Evolutionary conservation across 92 coral and sea anemone genomes (phyloP).

Genomic region (Palythoa grandiflora): DNA sequence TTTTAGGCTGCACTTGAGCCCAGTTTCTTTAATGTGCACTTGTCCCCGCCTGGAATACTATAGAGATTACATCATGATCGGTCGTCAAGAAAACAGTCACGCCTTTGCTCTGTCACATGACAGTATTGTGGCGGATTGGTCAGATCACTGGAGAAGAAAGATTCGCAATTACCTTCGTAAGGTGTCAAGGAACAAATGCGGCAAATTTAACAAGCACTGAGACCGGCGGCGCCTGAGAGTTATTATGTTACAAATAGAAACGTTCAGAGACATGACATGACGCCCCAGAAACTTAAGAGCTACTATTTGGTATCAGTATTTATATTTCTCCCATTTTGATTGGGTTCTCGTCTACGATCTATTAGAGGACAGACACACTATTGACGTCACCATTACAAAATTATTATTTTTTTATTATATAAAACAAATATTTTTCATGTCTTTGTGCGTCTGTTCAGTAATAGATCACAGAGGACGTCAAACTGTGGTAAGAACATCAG

Average conservation of each 20-base stretch:
- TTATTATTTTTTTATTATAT: no score
- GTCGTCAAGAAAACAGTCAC: constrained; percentile 36
- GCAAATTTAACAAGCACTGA: constrained; percentile 1
- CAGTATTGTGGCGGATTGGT: constrained; percentile 36
- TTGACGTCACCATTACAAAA: no score
- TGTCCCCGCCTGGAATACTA: constrained; percentile 40
- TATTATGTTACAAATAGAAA: neutral
- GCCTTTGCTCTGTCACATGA: neutral
- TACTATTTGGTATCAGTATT: no score
- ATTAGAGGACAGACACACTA: no score
- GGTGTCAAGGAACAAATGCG: constrained; percentile 20
- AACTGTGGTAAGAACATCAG: no score
- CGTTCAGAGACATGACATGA: no score
- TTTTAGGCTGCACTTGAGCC: constrained; percentile 25
- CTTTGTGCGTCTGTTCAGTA: no score
- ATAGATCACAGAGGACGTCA: no score
- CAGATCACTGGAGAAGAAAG: constrained; percentile 6
- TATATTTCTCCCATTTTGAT: no score
- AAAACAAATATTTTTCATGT: no score
- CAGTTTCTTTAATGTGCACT: constrained; percentile 11
- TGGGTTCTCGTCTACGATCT: no score
- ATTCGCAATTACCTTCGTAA: constrained; percentile 25
- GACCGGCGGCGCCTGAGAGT: neutral
- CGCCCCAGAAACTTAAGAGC: neutral
- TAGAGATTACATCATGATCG: constrained; percentile 20